phyloP scores from a whole-genome alignment of 2,797 vertebrate species.

The Thamnophis elegans region DNA sequence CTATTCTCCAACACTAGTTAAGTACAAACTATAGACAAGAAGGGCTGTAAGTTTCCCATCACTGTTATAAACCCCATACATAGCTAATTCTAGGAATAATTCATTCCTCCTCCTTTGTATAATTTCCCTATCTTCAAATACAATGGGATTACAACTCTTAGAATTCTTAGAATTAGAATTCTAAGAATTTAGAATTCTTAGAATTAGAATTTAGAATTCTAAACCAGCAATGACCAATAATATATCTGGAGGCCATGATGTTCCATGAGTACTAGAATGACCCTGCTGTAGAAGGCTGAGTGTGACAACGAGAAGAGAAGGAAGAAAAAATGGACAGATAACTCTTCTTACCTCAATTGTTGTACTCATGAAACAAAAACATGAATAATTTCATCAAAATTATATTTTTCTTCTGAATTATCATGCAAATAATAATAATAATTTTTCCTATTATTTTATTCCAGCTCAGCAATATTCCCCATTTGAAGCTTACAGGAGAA shows the following conservation, averaged over 20 bases:
- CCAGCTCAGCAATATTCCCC: slow-evolving; percentile 80
- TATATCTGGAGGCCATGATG: background rate
- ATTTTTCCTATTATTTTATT: slow-evolving; percentile 45
- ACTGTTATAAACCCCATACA: background rate
- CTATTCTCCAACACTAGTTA: background rate
- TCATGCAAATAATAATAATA: slow-evolving; percentile 28
- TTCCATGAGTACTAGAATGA: background rate
- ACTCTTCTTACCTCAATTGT: background rate
- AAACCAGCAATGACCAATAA: background rate
- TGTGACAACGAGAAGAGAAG: background rate
- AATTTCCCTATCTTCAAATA: background rate
- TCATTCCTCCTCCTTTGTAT: background rate
- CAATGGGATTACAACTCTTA: background rate
- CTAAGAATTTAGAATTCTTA: too few relatives aligned
- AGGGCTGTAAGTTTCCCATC: background rate
- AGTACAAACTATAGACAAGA: background rate
- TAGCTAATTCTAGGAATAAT: background rate
- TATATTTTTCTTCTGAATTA: background rate
- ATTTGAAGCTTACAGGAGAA: slow-evolving; percentile 72
- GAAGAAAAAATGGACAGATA: background rate
- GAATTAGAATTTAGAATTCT: too few relatives aligned
- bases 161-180: too few relatives aligned
- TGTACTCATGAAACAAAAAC: background rate
- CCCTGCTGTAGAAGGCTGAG: background rate
- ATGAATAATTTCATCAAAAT: background rate